A percentile compares a stretch with the other conserved stretches of the same genome.
Conservation (phyloP, 2,113 vertebrate genomes). For the Dolichotis patagonum region DNA sequence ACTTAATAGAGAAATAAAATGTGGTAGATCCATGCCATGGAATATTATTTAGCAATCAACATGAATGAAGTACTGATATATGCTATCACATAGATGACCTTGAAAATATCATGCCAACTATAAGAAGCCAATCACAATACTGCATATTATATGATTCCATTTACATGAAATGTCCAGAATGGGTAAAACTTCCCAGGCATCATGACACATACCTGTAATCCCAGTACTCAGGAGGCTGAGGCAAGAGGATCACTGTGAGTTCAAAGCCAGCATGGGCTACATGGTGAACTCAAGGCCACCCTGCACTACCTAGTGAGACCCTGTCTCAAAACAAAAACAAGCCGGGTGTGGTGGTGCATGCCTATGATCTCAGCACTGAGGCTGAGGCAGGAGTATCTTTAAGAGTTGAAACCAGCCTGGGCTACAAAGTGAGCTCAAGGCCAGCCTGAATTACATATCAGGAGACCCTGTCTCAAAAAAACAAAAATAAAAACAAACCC, state of each 20-base stretch:
- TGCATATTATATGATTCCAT: neutral
- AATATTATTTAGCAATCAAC: conserved; percentile 22
- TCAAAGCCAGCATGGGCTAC: neutral
- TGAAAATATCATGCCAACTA: conserved; percentile 5
- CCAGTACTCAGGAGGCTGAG: neutral
- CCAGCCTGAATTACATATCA: too few species aligned
- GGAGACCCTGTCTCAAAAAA: neutral
- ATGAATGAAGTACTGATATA: conserved; percentile 34
- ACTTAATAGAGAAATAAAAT: conserved; percentile 39
- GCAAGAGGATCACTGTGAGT: neutral
- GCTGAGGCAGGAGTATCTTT: too few species aligned
- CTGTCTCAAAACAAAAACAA: neutral
- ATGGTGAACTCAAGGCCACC: neutral
- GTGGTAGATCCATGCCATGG: neutral
- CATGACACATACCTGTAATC: neutral
- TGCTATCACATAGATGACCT: neutral
- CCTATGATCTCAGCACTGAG: too few species aligned
- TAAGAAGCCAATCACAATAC: neutral
- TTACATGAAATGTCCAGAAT: conserved; percentile 32
- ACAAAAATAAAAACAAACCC: neutral
- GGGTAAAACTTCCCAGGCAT: neutral
- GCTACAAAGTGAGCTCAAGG: too few species aligned
- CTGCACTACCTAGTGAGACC: neutral
- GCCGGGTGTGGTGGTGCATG: too few species aligned
- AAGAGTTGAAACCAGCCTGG: too few species aligned